Evolutionary conservation across 2,797 vertebrate genomes (phyloP).

Genomic region (Dendrocincla tyrannina): DNA sequence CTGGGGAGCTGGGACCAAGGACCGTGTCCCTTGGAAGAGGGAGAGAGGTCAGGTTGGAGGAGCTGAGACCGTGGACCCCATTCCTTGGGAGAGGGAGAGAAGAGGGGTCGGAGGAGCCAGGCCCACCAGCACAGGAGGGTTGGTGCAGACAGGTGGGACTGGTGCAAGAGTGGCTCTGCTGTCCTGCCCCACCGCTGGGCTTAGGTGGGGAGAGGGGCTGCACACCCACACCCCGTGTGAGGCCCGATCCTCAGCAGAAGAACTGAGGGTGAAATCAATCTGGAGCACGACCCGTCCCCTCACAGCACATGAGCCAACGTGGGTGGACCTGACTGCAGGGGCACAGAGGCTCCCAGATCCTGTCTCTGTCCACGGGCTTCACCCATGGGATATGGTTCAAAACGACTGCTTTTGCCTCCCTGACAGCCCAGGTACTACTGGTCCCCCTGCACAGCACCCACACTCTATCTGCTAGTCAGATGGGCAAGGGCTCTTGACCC

Average conservation of each 20-base stretch:
- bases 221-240: accelerated
- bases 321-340: background rate
- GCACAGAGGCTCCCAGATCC: background rate
- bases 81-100: background rate
- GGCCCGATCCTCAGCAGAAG: background rate
- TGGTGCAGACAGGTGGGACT: background rate
- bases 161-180: background rate
- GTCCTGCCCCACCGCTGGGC: accelerated
- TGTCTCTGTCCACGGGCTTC: background rate
- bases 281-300: accelerated
- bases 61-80: accelerated
- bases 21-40: background rate
- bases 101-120: accelerated
- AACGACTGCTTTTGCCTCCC: background rate
- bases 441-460: background rate
- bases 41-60: background rate
- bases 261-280: background rate
- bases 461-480: constrained; percentile 11
- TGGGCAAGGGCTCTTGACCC: constrained; percentile 75
- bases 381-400: accelerated
- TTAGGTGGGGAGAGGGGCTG: background rate
- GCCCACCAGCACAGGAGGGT: background rate
- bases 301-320: background rate
- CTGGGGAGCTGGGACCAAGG: accelerated
- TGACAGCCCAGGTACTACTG: background rate